Evolutionary conservation across 2,888 invertebrate genomes (phyloP).

Genomic region (Abscondita cerata): DNA sequence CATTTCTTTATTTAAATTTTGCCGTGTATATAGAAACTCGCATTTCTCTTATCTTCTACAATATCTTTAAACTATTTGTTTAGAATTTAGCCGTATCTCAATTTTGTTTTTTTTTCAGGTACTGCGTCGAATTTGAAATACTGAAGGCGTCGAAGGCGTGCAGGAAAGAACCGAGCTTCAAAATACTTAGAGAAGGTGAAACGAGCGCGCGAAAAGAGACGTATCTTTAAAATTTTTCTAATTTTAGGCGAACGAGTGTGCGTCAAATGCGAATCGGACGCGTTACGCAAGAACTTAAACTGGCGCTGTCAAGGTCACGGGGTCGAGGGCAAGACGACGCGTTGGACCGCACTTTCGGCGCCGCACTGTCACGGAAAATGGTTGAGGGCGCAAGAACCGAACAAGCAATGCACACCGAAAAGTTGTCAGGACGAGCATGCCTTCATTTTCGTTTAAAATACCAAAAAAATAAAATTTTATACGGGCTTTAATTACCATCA

Average conservation of each 20-base stretch:
- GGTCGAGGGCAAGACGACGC: constrained; percentile 73
- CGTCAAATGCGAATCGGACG: constrained; percentile 84
- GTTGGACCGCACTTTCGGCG: constrained; percentile 85
- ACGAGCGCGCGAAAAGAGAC: too few relatives aligned
- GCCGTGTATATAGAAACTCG: too few relatives aligned
- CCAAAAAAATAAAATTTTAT: constrained; percentile 5
- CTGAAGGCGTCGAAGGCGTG: constrained; percentile 84
- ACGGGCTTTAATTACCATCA: not conserved
- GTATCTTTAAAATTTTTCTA: not conserved
- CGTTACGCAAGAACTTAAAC: constrained; percentile 75
- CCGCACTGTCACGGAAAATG: constrained; percentile 91
- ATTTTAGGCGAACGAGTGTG: constrained; percentile 75
- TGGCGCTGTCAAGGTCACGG: constrained; percentile 89
- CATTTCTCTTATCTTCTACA: too few relatives aligned
- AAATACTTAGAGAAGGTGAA: constrained; percentile 76
- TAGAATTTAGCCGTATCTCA: too few relatives aligned
- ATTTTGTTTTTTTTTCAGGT: constrained; percentile 70
- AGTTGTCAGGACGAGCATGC: constrained; percentile 50
- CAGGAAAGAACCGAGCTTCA: constrained; percentile 75
- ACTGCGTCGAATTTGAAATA: constrained; percentile 86
- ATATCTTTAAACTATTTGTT: too few relatives aligned
- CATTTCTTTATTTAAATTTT: too few relatives aligned
- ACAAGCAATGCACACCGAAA: constrained; percentile 50
- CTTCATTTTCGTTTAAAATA: constrained; percentile 55
- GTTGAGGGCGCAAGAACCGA: constrained; percentile 64